These are phyloP conservation scores for Heterodera carotae DNA, from an alignment of 1,140 invertebrate species.

Conservation along the genomic window DNA sequence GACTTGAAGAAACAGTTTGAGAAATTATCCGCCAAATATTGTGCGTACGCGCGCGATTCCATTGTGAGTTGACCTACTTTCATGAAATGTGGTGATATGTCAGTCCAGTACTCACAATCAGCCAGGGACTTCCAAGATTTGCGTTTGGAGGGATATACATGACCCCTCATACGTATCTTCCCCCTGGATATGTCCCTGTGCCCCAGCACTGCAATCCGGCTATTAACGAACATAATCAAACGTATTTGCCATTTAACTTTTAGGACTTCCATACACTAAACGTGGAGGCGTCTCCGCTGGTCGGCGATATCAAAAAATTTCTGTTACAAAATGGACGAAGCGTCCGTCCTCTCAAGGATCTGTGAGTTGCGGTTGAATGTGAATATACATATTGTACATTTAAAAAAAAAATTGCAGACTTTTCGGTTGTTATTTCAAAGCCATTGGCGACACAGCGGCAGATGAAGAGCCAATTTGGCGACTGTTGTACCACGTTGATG, in stretches of 20 bases:
- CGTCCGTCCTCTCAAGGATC: neutral
- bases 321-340: neutral
- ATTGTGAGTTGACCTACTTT: slow-evolving; percentile 22
- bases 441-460: slow-evolving; percentile 18
- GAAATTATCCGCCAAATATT: slow-evolving; percentile 10
- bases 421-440: slow-evolving; percentile 17
- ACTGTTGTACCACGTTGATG: slow-evolving; percentile 12
- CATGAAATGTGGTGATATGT: no score
- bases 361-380: slow-evolving; percentile 2
- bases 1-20: neutral
- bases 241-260: neutral
- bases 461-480: slow-evolving; percentile 23
- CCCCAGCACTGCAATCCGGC: no score
- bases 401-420: no score
- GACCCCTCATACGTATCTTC: no score
- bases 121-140: no score
- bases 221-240: neutral
- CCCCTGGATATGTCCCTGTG: no score
- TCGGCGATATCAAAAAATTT: slow-evolving; percentile 12
- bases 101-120: no score
- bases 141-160: no score
- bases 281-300: neutral
- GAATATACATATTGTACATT: neutral
- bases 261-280: slow-evolving; percentile 4
- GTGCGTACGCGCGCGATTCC: slow-evolving; percentile 11